Base-by-base conservation (phyloP, 2,888 invertebrate species). In the Campopleginae sp. region DNA sequence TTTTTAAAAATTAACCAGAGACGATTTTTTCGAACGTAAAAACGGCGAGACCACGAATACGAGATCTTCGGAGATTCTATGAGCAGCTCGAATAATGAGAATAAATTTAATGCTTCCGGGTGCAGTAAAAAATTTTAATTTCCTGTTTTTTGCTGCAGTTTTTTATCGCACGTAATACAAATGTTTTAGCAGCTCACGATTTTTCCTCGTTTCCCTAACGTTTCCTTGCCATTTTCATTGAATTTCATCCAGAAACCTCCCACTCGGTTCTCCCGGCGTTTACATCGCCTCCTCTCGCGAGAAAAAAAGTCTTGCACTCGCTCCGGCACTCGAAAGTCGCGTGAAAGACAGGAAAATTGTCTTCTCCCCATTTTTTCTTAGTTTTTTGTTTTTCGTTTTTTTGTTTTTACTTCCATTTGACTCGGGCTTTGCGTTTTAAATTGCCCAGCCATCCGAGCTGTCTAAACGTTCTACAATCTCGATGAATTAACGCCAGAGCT, bases 401-500 rank as follows among this genome's bases (percentile, higher is more conserved):
- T n/a, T 19, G 6, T 31, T 46, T 48, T n/a, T 19, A 58, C 58
- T 58, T 27, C 14, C 58, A 58, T 31, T 27, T 48, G 48, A n/a
- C n/a, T 10, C 70, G 10, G 44, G 10, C 31, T 70, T 17, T 14
- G 8, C 44, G 68, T 17, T 70, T 70, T n/a, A 31, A 51, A 48
- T 70, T 71, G 10, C 10, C 10, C 66, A 42, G 51, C 31, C 19
- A 58, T 19, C 38, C 75, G 72, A 31, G 68, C 42, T 19, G 54
- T 42, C 44, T 8, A 78, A 78, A 70, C 44, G 58, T 70, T 61
- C 58, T 70, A 19, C 61, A 46, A 70, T 78, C 70, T 44, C 70
- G 78, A 70, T 61, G 46, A 68, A 61, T 78, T 27, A 46, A 44
- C 77, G 44, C 74, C 58, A 44, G n/a, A n/a, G 7, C 74, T 58